Evolutionary conservation across 2,888 invertebrate genomes (phyloP), one percentile per base, ranked within the genome.

Genomic region (Volucella bombylans): DNA sequence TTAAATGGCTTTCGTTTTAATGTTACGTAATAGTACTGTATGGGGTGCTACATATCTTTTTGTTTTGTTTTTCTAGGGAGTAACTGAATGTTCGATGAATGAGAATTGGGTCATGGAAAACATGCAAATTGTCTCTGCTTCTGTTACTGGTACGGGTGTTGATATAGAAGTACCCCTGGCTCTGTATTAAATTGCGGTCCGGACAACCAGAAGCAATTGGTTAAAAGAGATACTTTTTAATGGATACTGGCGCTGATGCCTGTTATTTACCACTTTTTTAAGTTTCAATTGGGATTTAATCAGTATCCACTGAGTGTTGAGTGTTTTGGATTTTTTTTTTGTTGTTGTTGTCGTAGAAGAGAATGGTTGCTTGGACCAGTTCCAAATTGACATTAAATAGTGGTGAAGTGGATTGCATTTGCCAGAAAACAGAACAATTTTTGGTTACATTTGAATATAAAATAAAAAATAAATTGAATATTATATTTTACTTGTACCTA

Each of bases 1-100:
- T 85, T 76, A 81, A 82, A 85, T 85, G 76, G 85, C 43, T 76
- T 81, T 76, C 81, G 81, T 81, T 81, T 72, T 76, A 81, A 76
- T 71, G 74, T 64, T 71, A 31, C 31, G 31, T 31, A 6, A 31
- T 31, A 6, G 31, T 31, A 31, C 31, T 4, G 31, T 31, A 31
- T 31, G 31, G 31, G 31, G 31, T 31, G 31, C 31, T 31, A 67
- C 57, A 31, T 31, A 41, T 41, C 55, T 72, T 45, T 41, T 59
- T 47, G 47, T 57, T 55, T 72, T 49, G 15, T 31, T 38, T 72
- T 54, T 38, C 8, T 11, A 15, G 8, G 38, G 14, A 39, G 18
- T 1, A 31, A 6, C 9, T 3, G 18, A n/a, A 49, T 14, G 59
- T 57, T 72, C 50, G 52, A 52, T 61, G 15, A 43, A 62, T 41